These are phyloP conservation scores for Remorina albescens DNA, from an alignment of 2,797 vertebrate genomes.

Conservation along the genomic window DNA sequence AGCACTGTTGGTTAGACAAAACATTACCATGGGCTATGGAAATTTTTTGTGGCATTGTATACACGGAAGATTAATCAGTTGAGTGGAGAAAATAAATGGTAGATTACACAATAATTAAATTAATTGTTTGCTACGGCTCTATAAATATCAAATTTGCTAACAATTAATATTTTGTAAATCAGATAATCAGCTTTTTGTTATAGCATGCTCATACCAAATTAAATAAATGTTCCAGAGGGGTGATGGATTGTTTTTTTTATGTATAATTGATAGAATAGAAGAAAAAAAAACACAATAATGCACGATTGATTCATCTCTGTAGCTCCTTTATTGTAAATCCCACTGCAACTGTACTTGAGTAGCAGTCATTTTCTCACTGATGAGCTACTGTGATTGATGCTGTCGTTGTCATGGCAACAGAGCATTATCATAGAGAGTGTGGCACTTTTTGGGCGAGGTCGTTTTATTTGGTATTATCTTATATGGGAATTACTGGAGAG, in stretches of 20 bases:
- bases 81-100: not conserved
- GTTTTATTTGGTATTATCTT: constrained; percentile 47
- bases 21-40: too few species aligned
- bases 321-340: constrained; percentile 10
- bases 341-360: constrained; percentile 12
- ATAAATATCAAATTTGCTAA: not conserved
- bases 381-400: constrained; percentile 48
- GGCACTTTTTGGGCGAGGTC: constrained; percentile 29
- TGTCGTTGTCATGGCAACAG: constrained; percentile 58
- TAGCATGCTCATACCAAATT: too few species aligned
- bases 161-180: not conserved
- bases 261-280: too few species aligned
- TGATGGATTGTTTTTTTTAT: too few species aligned
- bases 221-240: too few species aligned
- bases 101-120: not conserved
- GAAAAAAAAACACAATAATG: constrained; percentile 1
- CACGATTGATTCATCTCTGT: constrained; percentile 4
- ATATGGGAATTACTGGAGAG: constrained; percentile 5
- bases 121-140: not conserved
- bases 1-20: too few species aligned
- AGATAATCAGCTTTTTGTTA: too few species aligned
- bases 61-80: not conserved
- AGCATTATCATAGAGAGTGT: constrained; percentile 23
- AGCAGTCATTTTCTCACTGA: constrained; percentile 27
- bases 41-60: not conserved